Conservation (phyloP, 1,140 invertebrate genomes). For the Agraylea sexmaculata region DNA sequence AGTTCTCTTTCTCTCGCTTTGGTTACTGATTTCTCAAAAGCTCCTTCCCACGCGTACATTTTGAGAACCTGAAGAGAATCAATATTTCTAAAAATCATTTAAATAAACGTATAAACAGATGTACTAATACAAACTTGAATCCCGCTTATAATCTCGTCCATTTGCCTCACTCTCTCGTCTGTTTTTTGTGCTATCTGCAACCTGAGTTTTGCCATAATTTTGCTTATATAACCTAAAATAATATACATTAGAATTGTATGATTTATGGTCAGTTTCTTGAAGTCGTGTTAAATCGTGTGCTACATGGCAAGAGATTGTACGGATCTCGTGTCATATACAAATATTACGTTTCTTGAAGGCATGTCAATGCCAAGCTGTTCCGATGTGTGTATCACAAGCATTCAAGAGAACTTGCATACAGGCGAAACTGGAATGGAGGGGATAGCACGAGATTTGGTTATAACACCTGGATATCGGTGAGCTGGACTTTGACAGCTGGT, state of each 20-base stretch:
- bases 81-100: constrained; percentile 13
- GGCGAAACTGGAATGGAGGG: no score
- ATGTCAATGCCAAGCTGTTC: no score
- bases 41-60: constrained; percentile 69
- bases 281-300: no score
- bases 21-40: constrained; percentile 48
- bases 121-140: constrained; percentile 49
- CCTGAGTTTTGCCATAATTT: constrained; percentile 38
- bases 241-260: constrained; percentile 20
- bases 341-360: no score
- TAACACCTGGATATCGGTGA: no score
- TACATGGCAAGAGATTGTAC: no score
- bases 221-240: constrained; percentile 38
- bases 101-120: constrained; percentile 42
- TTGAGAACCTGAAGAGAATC: constrained; percentile 48
- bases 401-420: no score
- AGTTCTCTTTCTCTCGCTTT: constrained; percentile 47
- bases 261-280: no score
- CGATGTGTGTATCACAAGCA: no score
- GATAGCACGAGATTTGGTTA: no score
- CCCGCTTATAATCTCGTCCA: constrained; percentile 63
- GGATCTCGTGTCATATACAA: no score
- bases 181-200: constrained; percentile 42
- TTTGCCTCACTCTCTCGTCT: constrained; percentile 54
- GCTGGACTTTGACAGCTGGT: no score